Percentiles rank a stretch among this genome's conserved stretches.
Evolutionary conservation across 2,113 vertebrate species (phyloP).

Genomic region (Camarhynchus parvulus): DNA sequence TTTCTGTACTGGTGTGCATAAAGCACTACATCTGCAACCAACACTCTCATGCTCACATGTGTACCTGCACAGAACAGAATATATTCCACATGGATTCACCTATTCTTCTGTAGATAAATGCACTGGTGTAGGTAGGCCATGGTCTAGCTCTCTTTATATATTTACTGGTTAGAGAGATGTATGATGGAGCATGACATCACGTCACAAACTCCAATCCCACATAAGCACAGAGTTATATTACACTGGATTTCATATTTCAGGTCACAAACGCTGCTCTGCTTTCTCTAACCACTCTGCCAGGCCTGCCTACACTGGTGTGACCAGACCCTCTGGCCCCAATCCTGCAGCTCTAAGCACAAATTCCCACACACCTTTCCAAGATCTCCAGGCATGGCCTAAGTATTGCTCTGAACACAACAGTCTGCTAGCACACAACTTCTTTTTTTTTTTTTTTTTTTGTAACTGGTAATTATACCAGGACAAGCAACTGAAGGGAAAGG

Average conservation of each 20-base stretch:
- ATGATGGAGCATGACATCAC: rapidly evolving
- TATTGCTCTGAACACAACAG: not conserved
- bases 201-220: not conserved
- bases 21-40: not conserved
- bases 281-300: not conserved
- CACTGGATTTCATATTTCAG: not conserved
- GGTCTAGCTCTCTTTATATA: not conserved
- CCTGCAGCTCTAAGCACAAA: not conserved
- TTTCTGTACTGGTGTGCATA: not conserved
- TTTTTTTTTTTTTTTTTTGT: not conserved
- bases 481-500: not conserved
- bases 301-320: not conserved
- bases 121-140: rapidly evolving
- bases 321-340: not conserved
- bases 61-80: not conserved
- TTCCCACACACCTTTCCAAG: not conserved
- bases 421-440: not conserved
- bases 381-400: not conserved
- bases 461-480: not conserved
- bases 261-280: not conserved
- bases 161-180: not conserved
- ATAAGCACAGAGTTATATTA: rapidly evolving
- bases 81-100: not conserved
- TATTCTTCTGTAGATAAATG: not conserved
- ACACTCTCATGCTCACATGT: rapidly evolving